phyloP scores from a whole-genome alignment of 2,888 invertebrate genomes.

The Drosophila infuscata region DNA sequence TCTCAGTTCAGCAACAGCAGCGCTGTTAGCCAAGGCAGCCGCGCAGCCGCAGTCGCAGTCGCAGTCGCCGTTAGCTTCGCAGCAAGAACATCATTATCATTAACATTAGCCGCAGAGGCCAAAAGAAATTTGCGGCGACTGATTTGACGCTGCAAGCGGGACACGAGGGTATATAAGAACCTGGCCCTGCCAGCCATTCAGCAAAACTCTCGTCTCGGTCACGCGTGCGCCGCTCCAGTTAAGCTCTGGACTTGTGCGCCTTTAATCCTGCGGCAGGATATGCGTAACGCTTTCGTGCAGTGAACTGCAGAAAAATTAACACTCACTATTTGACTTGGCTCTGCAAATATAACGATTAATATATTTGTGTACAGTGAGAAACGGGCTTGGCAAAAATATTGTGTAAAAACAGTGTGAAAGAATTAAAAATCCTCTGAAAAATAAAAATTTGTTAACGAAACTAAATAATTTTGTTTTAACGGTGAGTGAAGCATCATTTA shows the following conservation, averaged over 20 bases:
- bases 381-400: not conserved
- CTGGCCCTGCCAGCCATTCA: constrained; percentile 76
- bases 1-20: constrained; percentile 34
- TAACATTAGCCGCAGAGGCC: constrained; percentile 42
- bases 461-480: constrained; percentile 4
- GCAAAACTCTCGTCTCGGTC: constrained; percentile 77
- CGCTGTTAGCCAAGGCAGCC: constrained; percentile 16
- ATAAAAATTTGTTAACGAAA: not conserved
- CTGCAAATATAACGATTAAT: not conserved
- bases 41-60: constrained; percentile 52
- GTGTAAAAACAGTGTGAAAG: constrained; percentile 17
- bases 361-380: constrained; percentile 12
- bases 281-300: constrained; percentile 26
- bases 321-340: not conserved
- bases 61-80: constrained; percentile 36
- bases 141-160: constrained; percentile 52
- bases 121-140: constrained; percentile 66
- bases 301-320: constrained; percentile 22
- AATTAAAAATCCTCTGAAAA: not conserved
- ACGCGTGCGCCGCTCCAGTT: constrained; percentile 77
- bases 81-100: constrained; percentile 57
- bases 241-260: constrained; percentile 28
- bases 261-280: constrained; percentile 66
- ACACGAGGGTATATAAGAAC: constrained; percentile 85
- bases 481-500: constrained; percentile 35